Evolutionary conservation across 2,888 invertebrate species (phyloP).

Genomic region (Limnephilus auricula): DNA sequence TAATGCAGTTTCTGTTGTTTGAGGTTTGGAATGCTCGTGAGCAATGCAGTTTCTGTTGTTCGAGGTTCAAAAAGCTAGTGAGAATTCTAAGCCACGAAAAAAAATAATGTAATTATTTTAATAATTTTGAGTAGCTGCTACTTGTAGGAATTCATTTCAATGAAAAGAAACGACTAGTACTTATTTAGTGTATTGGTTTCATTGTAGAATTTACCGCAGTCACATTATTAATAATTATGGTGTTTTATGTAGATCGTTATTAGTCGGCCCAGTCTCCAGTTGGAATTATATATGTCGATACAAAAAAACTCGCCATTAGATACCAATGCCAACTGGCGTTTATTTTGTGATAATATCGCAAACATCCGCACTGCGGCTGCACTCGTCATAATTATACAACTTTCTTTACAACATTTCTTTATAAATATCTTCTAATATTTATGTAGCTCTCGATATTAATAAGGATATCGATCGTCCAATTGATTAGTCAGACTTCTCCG

Average conservation of each 20-base stretch:
- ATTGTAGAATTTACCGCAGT: neutral
- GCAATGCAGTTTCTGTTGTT: neutral
- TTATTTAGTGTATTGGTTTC: neutral
- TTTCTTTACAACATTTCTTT: neutral
- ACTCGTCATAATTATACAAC: too few relatives aligned
- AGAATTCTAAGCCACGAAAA: neutral
- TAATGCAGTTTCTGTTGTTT: neutral
- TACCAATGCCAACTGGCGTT: neutral
- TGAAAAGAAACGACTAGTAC: neutral
- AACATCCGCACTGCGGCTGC: neutral
- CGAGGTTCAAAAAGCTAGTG: neutral
- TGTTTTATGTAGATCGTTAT: neutral
- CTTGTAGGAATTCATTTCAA: neutral
- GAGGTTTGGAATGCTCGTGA: neutral
- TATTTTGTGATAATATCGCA: neutral
- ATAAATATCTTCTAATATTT: neutral
- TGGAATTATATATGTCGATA: too few relatives aligned
- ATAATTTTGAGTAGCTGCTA: neutral
- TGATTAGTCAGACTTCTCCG: too few relatives aligned
- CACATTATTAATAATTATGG: neutral
- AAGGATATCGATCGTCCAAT: too few relatives aligned
- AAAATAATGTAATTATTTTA: neutral
- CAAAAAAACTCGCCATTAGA: too few relatives aligned
- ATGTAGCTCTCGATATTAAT: neutral
- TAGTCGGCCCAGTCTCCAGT: neutral